Base-by-base conservation (phyloP, 2,113 vertebrate species). In the Cichladusa arquata region DNA sequence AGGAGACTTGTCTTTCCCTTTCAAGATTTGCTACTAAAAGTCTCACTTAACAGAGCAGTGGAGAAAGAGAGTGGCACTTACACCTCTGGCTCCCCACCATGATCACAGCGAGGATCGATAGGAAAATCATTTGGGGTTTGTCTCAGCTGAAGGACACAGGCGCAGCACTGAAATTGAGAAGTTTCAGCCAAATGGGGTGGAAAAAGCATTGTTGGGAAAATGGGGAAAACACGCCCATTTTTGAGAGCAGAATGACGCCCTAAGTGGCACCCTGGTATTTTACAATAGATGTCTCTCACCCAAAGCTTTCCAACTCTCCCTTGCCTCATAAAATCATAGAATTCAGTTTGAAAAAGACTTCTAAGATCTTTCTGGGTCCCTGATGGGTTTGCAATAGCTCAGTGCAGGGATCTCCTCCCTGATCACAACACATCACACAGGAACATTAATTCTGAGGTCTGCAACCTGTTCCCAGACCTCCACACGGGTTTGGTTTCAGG, bases 1-100 rank as follows among this genome's bases (percentile, higher is more conserved):
- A 94, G 91, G 81, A 96, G 93, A 64, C 50, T 73, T 58, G 82
- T 81, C 92, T 91, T 87, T 84, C 50, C 50, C 51, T 96, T 87
- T 91, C 80, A 82, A 85, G 94, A 90, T 61, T 65, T 6, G 48
- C 88, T 67, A 40, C n/a, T 17, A 44, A 70, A 88, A 88, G 70
- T 85, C 90, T 96, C 92, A 91, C 88, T 97, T 97, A 95, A 94
- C 56, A 54, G 87, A 97, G 93, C 88, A 24, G 87, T 3, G 3
- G 8, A 78, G 89, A 47, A 56, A 67, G 69, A 97, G 77, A 88
- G 81, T 12, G 62, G 88, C 86, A 60, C 90, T 82, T 53, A 45
- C 58, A 81, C 47, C 81, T 71, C 64, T 14, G 67, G 72, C 54
- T 89, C 85, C 94, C 93, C 8, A 7, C 31, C 8, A 36, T 0